Base-by-base conservation (phyloP, 2,113 vertebrate genomes). In the Turnix velox region DNA sequence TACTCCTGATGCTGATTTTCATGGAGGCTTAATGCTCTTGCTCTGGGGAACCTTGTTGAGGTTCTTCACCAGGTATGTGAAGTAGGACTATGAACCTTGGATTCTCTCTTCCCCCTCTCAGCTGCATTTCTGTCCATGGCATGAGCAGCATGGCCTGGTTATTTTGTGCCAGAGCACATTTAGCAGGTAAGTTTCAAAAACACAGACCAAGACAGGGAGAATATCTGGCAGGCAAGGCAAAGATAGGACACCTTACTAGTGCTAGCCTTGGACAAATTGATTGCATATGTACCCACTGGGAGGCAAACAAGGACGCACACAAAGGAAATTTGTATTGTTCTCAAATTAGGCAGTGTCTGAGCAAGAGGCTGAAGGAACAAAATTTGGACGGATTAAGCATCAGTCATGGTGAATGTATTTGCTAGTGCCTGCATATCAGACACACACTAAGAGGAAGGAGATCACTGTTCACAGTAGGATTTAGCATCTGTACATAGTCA, bases 41-140 rank as follows among this genome's bases (percentile, higher is more conserved):
- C 20, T 46, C 69, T 30, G 12, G 14, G 18, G n/a, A 54, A 42
- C 16, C 30, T 28, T 2, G 10, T 9, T 62, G 57, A 82, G 81
- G 63, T 51, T 39, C 40, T 17, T 4, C 48, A 18, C 28, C 42
- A 35, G 4, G 54, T 25, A 3, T 0, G 0, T 31, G 35, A 39
- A 67, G 25, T 7, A 54, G 28, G 31, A 45, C 33, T 31, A 40
- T 0, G 0, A 35, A 77, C 18, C 16, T 27, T 4, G 2, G 3
- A 35, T 89, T 59, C 61, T 33, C 8, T 37, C 31, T 68, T 68
- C 28, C 25, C 5, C 2, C 2, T 54, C 37, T 42, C 33, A 66
- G 28, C 9, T 78, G 31, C 22, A 4, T 62, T 59, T 75, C 46
- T 39, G 6, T 49, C 55, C 65, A n/a, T 30, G 63, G 12, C 4